phyloP scores from a whole-genome alignment of 2,113 vertebrate species.

The Grammomys dolichurus region DNA sequence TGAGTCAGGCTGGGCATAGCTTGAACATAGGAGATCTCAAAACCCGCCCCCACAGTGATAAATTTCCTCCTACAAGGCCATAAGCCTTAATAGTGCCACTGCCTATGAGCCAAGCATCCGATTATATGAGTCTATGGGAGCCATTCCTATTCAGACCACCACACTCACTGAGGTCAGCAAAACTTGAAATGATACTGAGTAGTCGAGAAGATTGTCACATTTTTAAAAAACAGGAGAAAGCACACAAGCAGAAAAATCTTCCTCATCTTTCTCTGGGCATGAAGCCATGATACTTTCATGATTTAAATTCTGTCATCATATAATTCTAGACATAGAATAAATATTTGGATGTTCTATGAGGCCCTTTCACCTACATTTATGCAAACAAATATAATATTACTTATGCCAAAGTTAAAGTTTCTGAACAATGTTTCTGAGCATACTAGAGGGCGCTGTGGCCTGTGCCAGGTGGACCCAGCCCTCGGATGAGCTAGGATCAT shows the following conservation, averaged over 20 bases:
- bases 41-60: neutral
- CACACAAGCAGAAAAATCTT: neutral
- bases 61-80: neutral
- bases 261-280: neutral
- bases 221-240: neutral
- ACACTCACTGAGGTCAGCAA: neutral
- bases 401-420: neutral
- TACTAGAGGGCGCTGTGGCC: neutral
- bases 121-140: neutral
- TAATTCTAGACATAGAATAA: neutral
- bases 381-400: neutral
- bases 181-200: neutral
- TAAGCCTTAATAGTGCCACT: neutral
- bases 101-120: neutral
- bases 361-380: neutral
- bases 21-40: neutral
- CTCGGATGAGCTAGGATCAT: neutral
- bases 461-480: neutral
- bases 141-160: neutral
- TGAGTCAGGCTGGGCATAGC: neutral
- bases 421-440: neutral
- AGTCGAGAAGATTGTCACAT: neutral
- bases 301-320: neutral
- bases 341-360: slow-evolving; percentile 11
- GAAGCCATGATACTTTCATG: neutral